phyloP scores from a whole-genome alignment of 2,113 vertebrate genomes.

The Coreoperca whiteheadi region DNA sequence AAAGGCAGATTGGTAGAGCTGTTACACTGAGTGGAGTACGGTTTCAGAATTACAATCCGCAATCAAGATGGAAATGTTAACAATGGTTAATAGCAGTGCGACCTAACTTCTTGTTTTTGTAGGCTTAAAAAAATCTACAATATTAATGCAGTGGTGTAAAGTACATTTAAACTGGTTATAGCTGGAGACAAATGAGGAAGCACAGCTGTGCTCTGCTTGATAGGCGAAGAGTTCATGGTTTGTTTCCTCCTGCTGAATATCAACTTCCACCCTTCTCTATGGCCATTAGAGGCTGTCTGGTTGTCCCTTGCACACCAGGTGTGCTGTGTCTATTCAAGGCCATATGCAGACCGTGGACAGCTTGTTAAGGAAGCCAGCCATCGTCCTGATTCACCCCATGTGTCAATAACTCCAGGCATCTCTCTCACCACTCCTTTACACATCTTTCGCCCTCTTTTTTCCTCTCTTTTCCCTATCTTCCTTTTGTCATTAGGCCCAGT shows the following conservation, averaged over 20 bases:
- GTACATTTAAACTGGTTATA: not conserved
- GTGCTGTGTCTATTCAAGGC: conserved; percentile 45
- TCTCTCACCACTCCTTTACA: conserved; percentile 23
- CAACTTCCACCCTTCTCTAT: conserved; percentile 23
- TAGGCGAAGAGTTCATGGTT: conserved; percentile 24
- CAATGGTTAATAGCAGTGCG: not conserved
- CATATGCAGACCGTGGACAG: conserved; percentile 43
- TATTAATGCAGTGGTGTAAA: conserved; percentile 7
- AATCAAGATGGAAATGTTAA: conserved; percentile 25
- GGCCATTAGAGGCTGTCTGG: conserved; percentile 50
- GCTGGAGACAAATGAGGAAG: conserved; percentile 19
- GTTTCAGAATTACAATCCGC: not conserved
- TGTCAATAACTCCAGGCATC: conserved; percentile 48
- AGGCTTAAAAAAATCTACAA: not conserved
- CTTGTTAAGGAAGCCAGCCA: conserved; percentile 61
- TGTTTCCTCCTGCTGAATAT: conserved; percentile 42
- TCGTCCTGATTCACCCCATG: conserved; percentile 26
- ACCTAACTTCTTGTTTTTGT: not conserved
- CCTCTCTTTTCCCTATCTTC: conserved; percentile 19
- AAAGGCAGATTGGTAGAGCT: not conserved
- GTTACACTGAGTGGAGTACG: not conserved
- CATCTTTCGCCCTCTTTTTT: conserved; percentile 8
- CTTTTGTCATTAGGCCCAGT: conserved; percentile 49
- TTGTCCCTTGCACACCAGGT: conserved; percentile 38
- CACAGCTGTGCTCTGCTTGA: conserved; percentile 16